phyloP scores from a whole-genome alignment of 2,888 invertebrate species.

The Polydrusus cervinus region DNA sequence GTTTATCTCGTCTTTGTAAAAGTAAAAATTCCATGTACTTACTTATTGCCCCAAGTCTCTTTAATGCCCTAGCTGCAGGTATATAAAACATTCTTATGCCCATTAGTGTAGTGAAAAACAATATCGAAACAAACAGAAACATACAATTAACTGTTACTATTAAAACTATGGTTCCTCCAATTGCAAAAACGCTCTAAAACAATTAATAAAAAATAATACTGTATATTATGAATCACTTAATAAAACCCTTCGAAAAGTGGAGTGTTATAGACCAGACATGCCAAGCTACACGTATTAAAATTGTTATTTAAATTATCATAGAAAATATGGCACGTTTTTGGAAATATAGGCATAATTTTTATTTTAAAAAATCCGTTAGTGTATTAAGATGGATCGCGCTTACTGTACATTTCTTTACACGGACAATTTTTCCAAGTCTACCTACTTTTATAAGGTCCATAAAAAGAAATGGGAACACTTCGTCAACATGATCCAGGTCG shows the following conservation, averaged over 20 bases:
- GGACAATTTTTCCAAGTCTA: background rate
- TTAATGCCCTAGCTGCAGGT: conserved; percentile 80
- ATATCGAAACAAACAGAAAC: conserved; percentile 73
- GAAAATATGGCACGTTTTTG: too few species aligned
- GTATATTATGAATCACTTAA: too few species aligned
- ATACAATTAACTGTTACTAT: conserved; percentile 78
- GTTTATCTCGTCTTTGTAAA: too few species aligned
- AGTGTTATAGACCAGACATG: too few species aligned
- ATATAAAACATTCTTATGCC: conserved; percentile 79
- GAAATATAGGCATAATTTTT: too few species aligned
- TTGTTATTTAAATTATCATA: too few species aligned
- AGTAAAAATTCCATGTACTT: conserved; percentile 59
- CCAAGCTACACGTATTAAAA: too few species aligned
- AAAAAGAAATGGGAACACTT: conserved; percentile 59
- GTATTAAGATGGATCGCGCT: too few species aligned
- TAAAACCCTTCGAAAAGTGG: too few species aligned
- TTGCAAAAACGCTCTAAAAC: conserved; percentile 44
- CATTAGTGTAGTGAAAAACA: conserved; percentile 77
- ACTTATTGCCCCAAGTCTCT: conserved; percentile 79
- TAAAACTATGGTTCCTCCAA: conserved; percentile 80
- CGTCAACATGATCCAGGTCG: conserved; percentile 63
- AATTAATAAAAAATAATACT: too few species aligned
- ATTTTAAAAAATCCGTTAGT: too few species aligned
- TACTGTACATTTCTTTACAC: too few species aligned
- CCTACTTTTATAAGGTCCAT: conserved; percentile 57